Conservation (phyloP, 2,888 invertebrate genomes). For the Vesta saturnalis region DNA sequence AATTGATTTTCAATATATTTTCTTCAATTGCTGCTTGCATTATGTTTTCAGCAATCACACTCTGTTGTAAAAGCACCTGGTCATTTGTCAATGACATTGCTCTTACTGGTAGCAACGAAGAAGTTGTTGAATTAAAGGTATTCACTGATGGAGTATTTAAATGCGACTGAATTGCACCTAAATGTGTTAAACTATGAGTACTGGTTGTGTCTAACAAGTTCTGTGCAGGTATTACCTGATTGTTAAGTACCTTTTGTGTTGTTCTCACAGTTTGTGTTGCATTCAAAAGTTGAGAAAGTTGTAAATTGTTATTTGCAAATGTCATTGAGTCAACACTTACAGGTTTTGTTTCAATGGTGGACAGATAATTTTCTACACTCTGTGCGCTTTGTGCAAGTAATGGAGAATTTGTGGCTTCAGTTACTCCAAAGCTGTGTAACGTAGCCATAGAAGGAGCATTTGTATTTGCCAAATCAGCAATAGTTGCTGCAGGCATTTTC, state of each 20-base stretch:
- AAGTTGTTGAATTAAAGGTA: conserved; percentile 10
- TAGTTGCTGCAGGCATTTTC: conserved; percentile 69
- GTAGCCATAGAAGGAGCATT: conserved; percentile 68
- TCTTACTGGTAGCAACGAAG: conserved; percentile 4
- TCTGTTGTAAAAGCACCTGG: conserved; percentile 35
- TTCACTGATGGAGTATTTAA: neutral
- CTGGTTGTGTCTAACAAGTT: conserved; percentile 37
- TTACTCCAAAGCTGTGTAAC: conserved; percentile 63
- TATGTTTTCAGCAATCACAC: conserved; percentile 24
- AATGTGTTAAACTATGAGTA: conserved; percentile 38
- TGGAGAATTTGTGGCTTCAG: conserved; percentile 61
- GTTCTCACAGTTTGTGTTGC: conserved; percentile 13
- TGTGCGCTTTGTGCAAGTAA: conserved; percentile 69
- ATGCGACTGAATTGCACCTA: conserved; percentile 27
- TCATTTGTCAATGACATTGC: conserved; percentile 32
- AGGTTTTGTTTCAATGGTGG: conserved; percentile 62
- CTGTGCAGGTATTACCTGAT: conserved; percentile 40
- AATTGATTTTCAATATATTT: conserved; percentile 26
- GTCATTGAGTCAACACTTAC: conserved; percentile 22
- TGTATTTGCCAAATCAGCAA: conserved; percentile 62
- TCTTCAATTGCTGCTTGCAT: conserved; percentile 41
- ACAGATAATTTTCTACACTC: conserved; percentile 69
- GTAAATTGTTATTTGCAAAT: conserved; percentile 17
- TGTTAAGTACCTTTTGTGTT: conserved; percentile 39
- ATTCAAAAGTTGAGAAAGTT: conserved; percentile 26